These are phyloP conservation scores for Mythimna lalbum DNA, from an alignment of 2,888 invertebrate species.

Conservation along the genomic window DNA sequence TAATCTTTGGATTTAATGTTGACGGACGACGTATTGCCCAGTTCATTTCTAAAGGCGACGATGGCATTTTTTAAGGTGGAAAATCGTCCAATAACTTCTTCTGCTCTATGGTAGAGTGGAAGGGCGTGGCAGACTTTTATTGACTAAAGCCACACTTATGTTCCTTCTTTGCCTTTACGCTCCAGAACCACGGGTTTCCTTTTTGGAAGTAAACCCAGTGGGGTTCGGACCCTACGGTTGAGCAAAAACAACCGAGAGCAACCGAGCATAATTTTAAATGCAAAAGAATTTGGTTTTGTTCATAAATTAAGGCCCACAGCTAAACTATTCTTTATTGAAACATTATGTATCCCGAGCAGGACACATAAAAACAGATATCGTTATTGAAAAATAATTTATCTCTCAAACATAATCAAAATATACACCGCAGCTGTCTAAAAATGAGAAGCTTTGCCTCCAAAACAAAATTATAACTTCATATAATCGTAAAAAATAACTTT, in stretches of 20 bases:
- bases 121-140: no score
- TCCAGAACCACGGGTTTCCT: no score
- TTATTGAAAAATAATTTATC: constrained; percentile 11
- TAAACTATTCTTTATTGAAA: not conserved
- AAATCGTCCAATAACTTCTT: no score
- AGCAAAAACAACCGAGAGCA: not conserved
- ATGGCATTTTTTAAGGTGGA: no score
- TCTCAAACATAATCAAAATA: constrained; percentile 11
- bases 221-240: no score
- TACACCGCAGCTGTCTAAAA: constrained; percentile 6
- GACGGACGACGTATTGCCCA: constrained; percentile 23
- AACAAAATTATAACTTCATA: constrained; percentile 40
- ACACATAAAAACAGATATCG: not conserved
- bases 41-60: constrained; percentile 15
- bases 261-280: no score
- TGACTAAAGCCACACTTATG: no score
- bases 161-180: no score
- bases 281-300: not conserved
- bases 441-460: constrained; percentile 19
- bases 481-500: constrained; percentile 69
- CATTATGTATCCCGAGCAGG: not conserved
- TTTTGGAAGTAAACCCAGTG: no score
- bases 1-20: not conserved
- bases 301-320: not conserved
- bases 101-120: no score